These are phyloP conservation scores for Triplophysa yarkandensis DNA, from an alignment of 2,797 vertebrate genomes.

Conservation along the genomic window DNA sequence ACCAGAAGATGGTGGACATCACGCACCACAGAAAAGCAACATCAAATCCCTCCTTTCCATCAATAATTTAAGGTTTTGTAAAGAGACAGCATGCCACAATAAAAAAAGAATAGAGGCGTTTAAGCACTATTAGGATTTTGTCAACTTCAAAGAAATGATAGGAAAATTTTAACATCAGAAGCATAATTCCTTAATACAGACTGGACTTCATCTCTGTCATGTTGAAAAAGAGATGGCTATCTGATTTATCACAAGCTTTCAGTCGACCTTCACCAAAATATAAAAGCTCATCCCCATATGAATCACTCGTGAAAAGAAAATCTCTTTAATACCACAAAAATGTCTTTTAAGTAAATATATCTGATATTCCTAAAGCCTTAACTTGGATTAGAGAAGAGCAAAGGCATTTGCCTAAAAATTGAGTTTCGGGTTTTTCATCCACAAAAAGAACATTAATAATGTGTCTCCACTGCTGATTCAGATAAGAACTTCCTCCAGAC, in stretches of 20 bases:
- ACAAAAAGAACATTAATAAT: not conserved
- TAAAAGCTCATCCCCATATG: not conserved
- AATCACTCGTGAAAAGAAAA: not conserved
- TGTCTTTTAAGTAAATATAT: not conserved
- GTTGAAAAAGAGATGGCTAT: not conserved
- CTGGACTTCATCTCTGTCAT: not conserved
- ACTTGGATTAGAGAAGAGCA: not conserved
- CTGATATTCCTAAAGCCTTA: not conserved
- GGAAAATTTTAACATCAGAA: constrained; percentile 1
- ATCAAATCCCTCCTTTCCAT: constrained; percentile 28
- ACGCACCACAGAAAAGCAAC: constrained; percentile 26
- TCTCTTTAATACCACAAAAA: not conserved
- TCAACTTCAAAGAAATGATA: constrained; percentile 23
- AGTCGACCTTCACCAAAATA: not conserved
- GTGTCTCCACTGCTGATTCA: not conserved
- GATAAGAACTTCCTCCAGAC: not conserved
- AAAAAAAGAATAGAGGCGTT: constrained; percentile 10
- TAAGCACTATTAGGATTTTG: not conserved
- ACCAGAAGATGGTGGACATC: constrained; percentile 7
- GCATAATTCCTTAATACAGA: constrained; percentile 18
- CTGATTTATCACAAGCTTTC: not conserved
- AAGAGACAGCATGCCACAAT: constrained; percentile 29
- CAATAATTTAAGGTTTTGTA: constrained; percentile 20
- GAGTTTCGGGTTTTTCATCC: too few relatives aligned
- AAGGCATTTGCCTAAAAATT: not conserved